Evolutionary conservation across 2,797 vertebrate genomes (phyloP).

Genomic region (Chelon auratus): DNA sequence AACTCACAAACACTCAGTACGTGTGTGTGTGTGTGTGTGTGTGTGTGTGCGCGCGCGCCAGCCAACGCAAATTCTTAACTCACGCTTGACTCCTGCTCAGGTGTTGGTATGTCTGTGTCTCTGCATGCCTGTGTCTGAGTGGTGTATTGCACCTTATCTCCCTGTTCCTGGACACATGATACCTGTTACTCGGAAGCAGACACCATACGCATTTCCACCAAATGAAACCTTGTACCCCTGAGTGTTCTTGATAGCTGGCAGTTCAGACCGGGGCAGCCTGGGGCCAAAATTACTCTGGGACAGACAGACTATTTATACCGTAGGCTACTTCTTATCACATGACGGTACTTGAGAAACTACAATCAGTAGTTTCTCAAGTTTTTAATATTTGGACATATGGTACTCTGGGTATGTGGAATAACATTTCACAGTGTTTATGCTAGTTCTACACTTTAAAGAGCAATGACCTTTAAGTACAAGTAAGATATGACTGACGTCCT

Average conservation of each 20-base stretch:
- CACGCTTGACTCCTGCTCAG: slow-evolving; percentile 15
- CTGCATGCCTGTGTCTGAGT: slow-evolving; percentile 38
- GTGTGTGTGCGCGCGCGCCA: slow-evolving; percentile 11
- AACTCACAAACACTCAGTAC: slow-evolving; percentile 11
- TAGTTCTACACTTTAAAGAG: not conserved
- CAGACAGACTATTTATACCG: slow-evolving; percentile 68
- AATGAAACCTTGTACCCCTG: slow-evolving; percentile 56
- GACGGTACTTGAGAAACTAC: slow-evolving; percentile 47
- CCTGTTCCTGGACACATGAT: slow-evolving; percentile 50
- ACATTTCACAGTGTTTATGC: not conserved
- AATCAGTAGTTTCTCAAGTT: slow-evolving; percentile 23
- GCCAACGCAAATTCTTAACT: slow-evolving; percentile 35
- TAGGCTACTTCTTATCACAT: slow-evolving; percentile 56
- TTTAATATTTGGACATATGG: slow-evolving; percentile 13
- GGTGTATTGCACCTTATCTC: slow-evolving; percentile 45
- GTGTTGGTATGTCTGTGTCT: slow-evolving; percentile 45
- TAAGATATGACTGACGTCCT: not conserved
- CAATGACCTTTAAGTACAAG: not conserved
- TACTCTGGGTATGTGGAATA: no score
- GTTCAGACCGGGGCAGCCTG: slow-evolving; percentile 63
- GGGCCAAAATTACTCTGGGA: slow-evolving; percentile 61
- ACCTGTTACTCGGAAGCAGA: slow-evolving; percentile 37
- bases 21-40: not conserved
- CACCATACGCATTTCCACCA: slow-evolving; percentile 53
- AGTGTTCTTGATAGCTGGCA: slow-evolving; percentile 65